phyloP scores from a whole-genome alignment of 2,113 vertebrate genomes.

The Tragelaphus buxtoni region DNA sequence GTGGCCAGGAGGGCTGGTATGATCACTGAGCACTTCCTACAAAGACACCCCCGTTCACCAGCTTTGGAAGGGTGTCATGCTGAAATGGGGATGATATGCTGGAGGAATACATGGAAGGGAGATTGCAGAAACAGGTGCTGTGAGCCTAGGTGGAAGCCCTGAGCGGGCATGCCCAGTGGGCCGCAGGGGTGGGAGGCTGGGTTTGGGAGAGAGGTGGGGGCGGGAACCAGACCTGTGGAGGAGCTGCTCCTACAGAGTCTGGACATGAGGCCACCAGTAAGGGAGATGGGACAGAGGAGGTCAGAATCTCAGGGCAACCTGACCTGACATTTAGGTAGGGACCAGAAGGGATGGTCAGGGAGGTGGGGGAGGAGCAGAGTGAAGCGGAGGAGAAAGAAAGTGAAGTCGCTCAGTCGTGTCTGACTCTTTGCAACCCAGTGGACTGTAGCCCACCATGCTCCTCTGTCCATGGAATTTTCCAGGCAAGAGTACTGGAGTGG shows the following conservation, averaged over 20 bases:
- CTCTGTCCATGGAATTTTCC: no score
- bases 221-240: rapidly evolving
- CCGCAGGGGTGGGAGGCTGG: not conserved
- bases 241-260: not conserved
- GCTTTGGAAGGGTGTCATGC: not conserved
- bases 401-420: no score
- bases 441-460: no score
- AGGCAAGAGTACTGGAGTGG: no score
- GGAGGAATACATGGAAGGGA: not conserved
- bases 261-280: not conserved
- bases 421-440: no score
- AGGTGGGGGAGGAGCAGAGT: not conserved
- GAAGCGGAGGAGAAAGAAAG: not conserved
- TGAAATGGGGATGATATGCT: not conserved
- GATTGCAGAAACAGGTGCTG: not conserved
- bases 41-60: rapidly evolving
- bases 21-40: not conserved
- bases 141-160: not conserved
- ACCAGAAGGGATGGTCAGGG: not conserved
- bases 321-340: not conserved
- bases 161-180: not conserved
- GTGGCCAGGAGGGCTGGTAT: not conserved
- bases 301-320: not conserved
- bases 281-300: not conserved
- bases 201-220: not conserved